phyloP scores from a whole-genome alignment of 2,888 invertebrate species.

The Artemia sinica region DNA sequence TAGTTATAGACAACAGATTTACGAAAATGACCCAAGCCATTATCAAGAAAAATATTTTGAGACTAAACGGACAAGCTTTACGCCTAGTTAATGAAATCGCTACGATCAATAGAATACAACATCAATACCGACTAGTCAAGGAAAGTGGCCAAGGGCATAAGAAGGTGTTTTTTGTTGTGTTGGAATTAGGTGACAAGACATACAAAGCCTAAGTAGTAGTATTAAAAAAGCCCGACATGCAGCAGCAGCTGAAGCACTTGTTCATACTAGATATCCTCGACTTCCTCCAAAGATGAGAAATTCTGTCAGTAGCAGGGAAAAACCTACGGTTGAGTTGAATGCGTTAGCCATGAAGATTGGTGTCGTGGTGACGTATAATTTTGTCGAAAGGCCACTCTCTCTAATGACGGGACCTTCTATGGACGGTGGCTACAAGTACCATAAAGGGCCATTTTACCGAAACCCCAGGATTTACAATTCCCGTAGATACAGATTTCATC shows the following conservation, averaged over 20 bases:
- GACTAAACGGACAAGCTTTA: too few species aligned
- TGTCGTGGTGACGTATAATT: conserved; percentile 63
- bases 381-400: conserved; percentile 33
- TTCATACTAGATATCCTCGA: conserved; percentile 63
- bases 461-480: too few species aligned
- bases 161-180: conserved; percentile 85
- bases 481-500: too few species aligned
- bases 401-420: conserved; percentile 3
- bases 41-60: too few species aligned
- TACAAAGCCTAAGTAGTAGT: conserved; percentile 82
- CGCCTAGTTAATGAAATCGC: too few species aligned
- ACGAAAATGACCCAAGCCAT: too few species aligned
- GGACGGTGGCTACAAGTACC: too few species aligned
- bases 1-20: too few species aligned
- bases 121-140: conserved; percentile 85
- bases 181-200: conserved; percentile 68
- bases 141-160: conserved; percentile 96
- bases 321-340: conserved; percentile 86
- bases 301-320: conserved; percentile 30
- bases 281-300: conserved; percentile 49
- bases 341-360: conserved; percentile 89
- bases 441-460: too few species aligned
- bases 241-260: conserved; percentile 72
- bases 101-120: conserved; percentile 49
- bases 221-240: conserved; percentile 97